These are phyloP conservation scores for Rhinichthys klamathensis DNA, from an alignment of 2,113 vertebrate genomes.

Conservation along the genomic window DNA sequence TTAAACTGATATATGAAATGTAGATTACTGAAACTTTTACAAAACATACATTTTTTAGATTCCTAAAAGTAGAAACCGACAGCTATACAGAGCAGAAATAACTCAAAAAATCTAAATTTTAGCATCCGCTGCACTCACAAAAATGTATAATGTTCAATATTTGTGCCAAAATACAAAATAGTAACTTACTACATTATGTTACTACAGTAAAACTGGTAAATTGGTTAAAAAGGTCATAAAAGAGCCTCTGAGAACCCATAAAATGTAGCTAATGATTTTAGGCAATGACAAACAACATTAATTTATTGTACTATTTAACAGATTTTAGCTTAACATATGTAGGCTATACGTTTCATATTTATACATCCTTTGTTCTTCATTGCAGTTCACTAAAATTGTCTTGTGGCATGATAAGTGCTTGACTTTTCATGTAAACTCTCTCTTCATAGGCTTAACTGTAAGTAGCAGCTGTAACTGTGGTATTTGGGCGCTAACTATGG, in stretches of 20 bases:
- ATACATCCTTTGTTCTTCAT: not conserved
- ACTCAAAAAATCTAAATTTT: not conserved
- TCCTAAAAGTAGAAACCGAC: not conserved
- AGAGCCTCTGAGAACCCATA: too few species aligned
- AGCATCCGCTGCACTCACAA: not conserved
- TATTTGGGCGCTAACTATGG: not conserved
- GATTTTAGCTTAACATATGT: not conserved
- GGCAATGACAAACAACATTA: not conserved
- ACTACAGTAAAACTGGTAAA: not conserved
- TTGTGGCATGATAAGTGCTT: not conserved
- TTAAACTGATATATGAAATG: not conserved
- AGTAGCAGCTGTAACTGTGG: not conserved
- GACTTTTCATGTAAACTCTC: not conserved
- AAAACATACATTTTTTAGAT: not conserved
- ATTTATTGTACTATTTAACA: not conserved
- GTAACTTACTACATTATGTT: not conserved
- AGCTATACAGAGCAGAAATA: not conserved
- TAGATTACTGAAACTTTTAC: not conserved
- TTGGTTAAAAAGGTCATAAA: not conserved
- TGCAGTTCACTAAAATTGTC: not conserved
- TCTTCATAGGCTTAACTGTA: not conserved
- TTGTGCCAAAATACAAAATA: not conserved
- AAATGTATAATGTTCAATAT: not conserved
- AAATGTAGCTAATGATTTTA: too few species aligned
- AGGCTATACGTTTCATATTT: not conserved